Evolutionary conservation across 2,888 invertebrate species (phyloP).

Genomic region (Sericinus montela): DNA sequence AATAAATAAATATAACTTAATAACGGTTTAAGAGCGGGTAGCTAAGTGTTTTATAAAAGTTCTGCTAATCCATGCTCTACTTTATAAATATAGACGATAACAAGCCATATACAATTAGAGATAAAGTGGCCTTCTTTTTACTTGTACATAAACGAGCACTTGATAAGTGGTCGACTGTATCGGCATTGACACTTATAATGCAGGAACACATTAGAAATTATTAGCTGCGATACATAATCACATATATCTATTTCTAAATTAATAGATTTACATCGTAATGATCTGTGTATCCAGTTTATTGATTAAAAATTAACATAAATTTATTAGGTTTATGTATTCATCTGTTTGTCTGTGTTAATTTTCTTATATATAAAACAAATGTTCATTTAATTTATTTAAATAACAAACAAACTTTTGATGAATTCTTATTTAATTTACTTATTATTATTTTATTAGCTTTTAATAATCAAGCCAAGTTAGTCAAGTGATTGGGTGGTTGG

Average conservation of each 20-base stretch:
- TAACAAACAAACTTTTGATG: too few relatives aligned
- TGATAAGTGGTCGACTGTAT: slow-evolving; percentile 9
- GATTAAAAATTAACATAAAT: background rate
- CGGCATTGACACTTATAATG: slow-evolving; percentile 15
- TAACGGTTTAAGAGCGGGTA: too few relatives aligned
- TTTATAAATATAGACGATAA: background rate
- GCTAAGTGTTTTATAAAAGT: too few relatives aligned
- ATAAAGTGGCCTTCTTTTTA: slow-evolving; percentile 7
- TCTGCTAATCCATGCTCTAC: background rate
- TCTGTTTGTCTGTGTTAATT: background rate
- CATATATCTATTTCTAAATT: slow-evolving; percentile 16
- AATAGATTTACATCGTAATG: slow-evolving; percentile 12
- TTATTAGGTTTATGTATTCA: background rate
- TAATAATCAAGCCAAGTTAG: too few relatives aligned
- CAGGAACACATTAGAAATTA: slow-evolving; percentile 18
- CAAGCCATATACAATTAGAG: background rate
- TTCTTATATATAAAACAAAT: too few relatives aligned
- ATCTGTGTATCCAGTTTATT: background rate
- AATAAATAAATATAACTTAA: too few relatives aligned
- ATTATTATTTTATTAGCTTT: too few relatives aligned
- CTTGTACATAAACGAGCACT: slow-evolving; percentile 4
- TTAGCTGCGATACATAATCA: slow-evolving; percentile 10
- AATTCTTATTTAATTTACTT: too few relatives aligned
- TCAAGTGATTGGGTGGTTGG: too few relatives aligned
- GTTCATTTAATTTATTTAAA: too few relatives aligned